phyloP scores from a whole-genome alignment of 2,797 vertebrate species.

The Dallia pectoralis region DNA sequence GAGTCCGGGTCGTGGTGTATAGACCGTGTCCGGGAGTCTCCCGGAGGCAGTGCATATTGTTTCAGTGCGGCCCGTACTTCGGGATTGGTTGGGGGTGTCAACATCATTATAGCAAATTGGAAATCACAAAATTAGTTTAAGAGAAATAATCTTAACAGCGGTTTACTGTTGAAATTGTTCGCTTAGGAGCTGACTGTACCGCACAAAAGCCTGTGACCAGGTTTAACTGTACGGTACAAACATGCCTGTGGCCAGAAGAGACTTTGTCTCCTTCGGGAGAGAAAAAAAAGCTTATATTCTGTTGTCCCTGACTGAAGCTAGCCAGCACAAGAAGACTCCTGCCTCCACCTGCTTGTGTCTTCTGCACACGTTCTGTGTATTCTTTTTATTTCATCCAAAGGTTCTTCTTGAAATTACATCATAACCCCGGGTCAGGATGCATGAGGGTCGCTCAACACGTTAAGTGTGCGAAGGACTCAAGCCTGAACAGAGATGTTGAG shows the following conservation, averaged over 20 bases:
- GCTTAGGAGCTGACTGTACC: neutral
- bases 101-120: too few species aligned
- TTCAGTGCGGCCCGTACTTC: too few species aligned
- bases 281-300: slow-evolving; percentile 6
- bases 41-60: too few species aligned
- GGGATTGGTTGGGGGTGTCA: too few species aligned
- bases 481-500: slow-evolving; percentile 27
- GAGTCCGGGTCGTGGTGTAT: too few species aligned
- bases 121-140: too few species aligned
- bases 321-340: neutral
- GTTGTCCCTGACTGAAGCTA: slow-evolving; percentile 43
- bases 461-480: slow-evolving; percentile 16
- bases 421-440: neutral
- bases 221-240: neutral
- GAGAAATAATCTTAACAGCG: too few species aligned
- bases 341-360: slow-evolving; percentile 24
- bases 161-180: neutral
- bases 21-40: too few species aligned
- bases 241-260: neutral
- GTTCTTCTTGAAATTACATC: neutral
- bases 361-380: slow-evolving; percentile 24
- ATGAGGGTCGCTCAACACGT: neutral
- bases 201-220: neutral
- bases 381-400: neutral
- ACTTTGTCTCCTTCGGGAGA: slow-evolving; percentile 1